Percentiles rank a stretch among this genome's conserved stretches.
phyloP scores from a whole-genome alignment of 1,140 invertebrate genomes.

The Patella vulgata region DNA sequence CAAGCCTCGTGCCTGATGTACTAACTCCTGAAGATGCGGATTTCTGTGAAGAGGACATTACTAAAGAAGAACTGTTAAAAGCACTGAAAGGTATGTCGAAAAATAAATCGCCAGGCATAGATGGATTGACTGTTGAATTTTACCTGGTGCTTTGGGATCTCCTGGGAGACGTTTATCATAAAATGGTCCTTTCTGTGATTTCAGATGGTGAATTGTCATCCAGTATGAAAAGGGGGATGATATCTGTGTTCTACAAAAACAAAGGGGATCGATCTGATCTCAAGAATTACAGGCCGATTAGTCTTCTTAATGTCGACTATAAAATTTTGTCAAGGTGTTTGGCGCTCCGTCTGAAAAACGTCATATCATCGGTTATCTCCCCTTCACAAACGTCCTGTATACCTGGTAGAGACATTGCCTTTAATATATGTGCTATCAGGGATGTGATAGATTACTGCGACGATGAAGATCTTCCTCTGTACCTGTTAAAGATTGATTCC shows the following conservation, averaged over 20 bases:
- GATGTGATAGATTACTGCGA: conserved; percentile 39
- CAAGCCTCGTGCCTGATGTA: no score
- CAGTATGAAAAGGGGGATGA: conserved; percentile 31
- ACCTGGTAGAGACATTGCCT: conserved; percentile 31
- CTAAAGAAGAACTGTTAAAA: conserved; percentile 19
- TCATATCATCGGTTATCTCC: conserved; percentile 27
- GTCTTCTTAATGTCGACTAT: conserved; percentile 41
- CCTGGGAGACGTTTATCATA: conserved; percentile 21
- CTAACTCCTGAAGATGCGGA: neutral
- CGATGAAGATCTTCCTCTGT: conserved; percentile 24
- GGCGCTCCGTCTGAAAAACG: conserved; percentile 19
- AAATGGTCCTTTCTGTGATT: conserved; percentile 21
- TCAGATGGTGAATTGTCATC: conserved; percentile 18
- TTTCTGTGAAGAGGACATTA: conserved; percentile 22
- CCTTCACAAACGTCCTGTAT: conserved; percentile 36
- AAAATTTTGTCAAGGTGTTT: conserved; percentile 42
- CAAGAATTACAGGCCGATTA: conserved; percentile 41
- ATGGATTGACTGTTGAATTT: conserved; percentile 39
- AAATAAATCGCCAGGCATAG: conserved; percentile 38
- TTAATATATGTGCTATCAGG: conserved; percentile 38
- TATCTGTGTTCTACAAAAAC: conserved; percentile 41
- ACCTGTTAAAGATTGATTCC: conserved; percentile 37
- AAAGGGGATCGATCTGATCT: conserved; percentile 16
- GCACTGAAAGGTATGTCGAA: conserved; percentile 28
- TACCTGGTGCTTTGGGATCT: conserved; percentile 36